Percentiles rank a stretch among this genome's conserved stretches.
Conservation (phyloP, 2,888 invertebrate species). For the Muscina levida region DNA sequence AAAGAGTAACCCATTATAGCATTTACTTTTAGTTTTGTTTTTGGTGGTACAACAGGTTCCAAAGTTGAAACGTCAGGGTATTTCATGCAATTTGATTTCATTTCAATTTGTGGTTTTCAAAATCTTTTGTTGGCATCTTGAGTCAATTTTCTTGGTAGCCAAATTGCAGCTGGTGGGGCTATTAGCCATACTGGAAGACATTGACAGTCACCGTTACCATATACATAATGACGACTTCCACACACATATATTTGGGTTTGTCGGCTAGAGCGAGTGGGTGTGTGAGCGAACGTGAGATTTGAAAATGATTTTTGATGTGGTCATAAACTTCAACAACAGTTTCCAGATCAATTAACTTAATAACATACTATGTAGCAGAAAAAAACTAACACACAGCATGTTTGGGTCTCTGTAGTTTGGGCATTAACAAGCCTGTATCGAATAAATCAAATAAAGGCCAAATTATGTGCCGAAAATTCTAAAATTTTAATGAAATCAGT, state of each 20-base stretch:
- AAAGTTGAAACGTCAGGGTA: neutral
- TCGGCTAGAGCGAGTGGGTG: slow-evolving; percentile 22
- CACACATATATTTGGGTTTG: neutral
- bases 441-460: no score
- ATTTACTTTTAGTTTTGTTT: no score
- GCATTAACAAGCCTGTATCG: no score
- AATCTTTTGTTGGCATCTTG: neutral
- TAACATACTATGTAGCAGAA: no score
- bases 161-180: slow-evolving; percentile 38
- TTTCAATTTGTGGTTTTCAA: no score
- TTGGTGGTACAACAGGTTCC: neutral
- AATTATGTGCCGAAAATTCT: no score
- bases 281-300: slow-evolving; percentile 44
- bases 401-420: no score
- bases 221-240: neutral
- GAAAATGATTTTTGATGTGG: neutral
- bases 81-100: no score
- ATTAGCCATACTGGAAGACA: slow-evolving; percentile 34
- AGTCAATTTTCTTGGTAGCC: slow-evolving; percentile 41
- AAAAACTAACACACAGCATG: no score
- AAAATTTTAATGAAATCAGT: no score
- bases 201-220: slow-evolving; percentile 45
- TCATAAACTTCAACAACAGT: slow-evolving; percentile 14
- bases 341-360: slow-evolving; percentile 16
- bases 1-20: no score